Base-by-base conservation (phyloP, 2,888 invertebrate species). In the Agrochola lota region DNA sequence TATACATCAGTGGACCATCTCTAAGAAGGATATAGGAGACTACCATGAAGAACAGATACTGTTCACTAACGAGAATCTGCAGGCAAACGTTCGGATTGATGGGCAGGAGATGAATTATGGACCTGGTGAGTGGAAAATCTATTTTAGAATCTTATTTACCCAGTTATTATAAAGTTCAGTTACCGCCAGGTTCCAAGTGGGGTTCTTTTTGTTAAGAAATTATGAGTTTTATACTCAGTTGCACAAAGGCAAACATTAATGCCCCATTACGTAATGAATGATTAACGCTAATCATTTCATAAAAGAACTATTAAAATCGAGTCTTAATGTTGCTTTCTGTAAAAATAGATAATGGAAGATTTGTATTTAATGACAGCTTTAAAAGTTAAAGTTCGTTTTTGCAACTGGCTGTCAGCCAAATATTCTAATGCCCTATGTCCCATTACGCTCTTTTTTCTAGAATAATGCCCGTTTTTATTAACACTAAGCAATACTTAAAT, bases 1-100 rank as follows among this genome's bases (percentile, higher is more conserved):
- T 0, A 86, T 95, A 40, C 95, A 96, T 26, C 96, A 96, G 71
- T 97, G 97, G 97, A 97, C 97, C 0, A 97, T 97, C 75, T 95
- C 95, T 1, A 96, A 96, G 91, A 95, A 96, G 80, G 95, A 96
- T 74, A 93, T 94, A 0, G 96, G 96, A 0, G 95, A 95, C 52
- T 95, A 94, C 59, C 95, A 95, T 0, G 96, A 96, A 72, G 96
- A 97, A 74, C 95, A 96, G 84, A 94, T 96, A n/a, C 86, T 97
- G 55, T 97, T 96, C 82, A 97, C 97, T 0, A 97, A 97, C 73
- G 97, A 97, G 71, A 95, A 96, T 70, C 85, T 95, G 0, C 95
- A 93, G 57, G 85, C 92, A 0, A 93, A 91, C 8, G 91, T 94
- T 23, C 88, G 94, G 80, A 91, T 94, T 2, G 95, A 95, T 49